Evolutionary conservation across 92 coral and sea anemone species (phyloP).

Genomic region (Bergia sp.): DNA sequence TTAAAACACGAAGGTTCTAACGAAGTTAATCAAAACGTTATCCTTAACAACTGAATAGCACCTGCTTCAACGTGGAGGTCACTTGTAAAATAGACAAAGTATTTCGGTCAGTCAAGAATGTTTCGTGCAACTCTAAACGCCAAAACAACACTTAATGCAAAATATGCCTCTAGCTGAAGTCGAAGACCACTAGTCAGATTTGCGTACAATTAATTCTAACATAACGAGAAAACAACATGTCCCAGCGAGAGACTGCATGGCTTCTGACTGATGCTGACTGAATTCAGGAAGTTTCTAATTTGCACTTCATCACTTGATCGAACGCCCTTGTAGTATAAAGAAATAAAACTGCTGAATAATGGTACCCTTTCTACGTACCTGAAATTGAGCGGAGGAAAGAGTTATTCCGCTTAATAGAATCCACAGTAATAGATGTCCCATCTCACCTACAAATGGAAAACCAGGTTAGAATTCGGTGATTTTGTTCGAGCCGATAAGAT

Average conservation of each 20-base stretch:
- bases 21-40: not conserved
- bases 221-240: constrained; percentile 7
- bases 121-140: not conserved
- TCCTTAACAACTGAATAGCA: not conserved
- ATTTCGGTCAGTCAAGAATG: not conserved
- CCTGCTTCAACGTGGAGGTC: not conserved
- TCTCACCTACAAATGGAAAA: constrained; percentile 15
- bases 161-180: not conserved
- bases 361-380: constrained; percentile 15
- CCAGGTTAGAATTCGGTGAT: not conserved
- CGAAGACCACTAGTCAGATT: not conserved
- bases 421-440: constrained; percentile 5
- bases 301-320: constrained; percentile 8
- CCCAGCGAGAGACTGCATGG: not conserved
- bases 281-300: not conserved
- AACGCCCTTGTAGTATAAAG: not conserved
- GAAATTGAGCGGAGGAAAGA: constrained; percentile 7
- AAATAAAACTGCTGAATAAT: not conserved
- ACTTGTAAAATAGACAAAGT: not conserved
- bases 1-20: constrained; percentile 10
- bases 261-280: not conserved
- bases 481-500: constrained; percentile 9
- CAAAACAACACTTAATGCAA: not conserved
- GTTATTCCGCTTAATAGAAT: constrained; percentile 1
- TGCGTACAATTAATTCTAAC: constrained; percentile 19